A percentile compares a stretch with the other conserved stretches of the same genome.
Conservation (phyloP, 2,113 vertebrate species). For the Lepisosteus osseus region DNA sequence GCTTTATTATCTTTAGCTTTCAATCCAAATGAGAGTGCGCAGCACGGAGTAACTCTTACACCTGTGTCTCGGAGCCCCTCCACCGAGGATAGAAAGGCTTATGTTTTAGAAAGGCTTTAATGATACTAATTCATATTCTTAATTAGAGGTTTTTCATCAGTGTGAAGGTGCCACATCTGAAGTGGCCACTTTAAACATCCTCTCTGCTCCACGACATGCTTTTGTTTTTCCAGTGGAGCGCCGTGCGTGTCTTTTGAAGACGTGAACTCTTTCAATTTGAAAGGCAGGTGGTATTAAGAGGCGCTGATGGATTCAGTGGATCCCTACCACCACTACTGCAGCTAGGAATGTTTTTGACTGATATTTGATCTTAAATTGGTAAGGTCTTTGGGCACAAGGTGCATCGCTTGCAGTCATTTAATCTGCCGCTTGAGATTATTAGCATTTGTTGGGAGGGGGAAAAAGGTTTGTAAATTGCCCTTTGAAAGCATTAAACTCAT, state of each 20-base stretch:
- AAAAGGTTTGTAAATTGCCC: constrained; percentile 23
- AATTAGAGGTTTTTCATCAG: constrained; percentile 38
- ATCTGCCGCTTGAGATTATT: constrained; percentile 32
- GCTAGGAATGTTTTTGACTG: too few relatives aligned
- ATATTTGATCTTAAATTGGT: too few relatives aligned
- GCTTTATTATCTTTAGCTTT: constrained; percentile 76
- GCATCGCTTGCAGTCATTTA: constrained; percentile 16
- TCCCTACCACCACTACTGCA: too few relatives aligned
- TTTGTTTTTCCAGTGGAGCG: constrained; percentile 5
- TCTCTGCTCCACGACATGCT: background rate
- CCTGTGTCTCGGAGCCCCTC: constrained; percentile 33
- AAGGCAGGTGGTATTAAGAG: too few relatives aligned
- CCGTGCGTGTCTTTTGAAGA: too few relatives aligned
- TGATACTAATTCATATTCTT: constrained; percentile 41
- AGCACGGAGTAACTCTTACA: constrained; percentile 53
- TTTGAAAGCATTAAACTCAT: background rate
- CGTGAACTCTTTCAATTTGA: too few relatives aligned
- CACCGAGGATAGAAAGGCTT: constrained; percentile 20
- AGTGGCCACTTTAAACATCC: constrained; percentile 34
- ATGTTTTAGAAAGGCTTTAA: constrained; percentile 21
- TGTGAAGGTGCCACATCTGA: constrained; percentile 31
- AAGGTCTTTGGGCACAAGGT: constrained; percentile 8
- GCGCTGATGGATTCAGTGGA: too few relatives aligned
- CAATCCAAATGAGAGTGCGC: constrained; percentile 62
- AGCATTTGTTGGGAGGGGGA: constrained; percentile 34